Base-by-base conservation (phyloP, 2,888 invertebrate genomes). In the Didymodactylos carnosus region DNA sequence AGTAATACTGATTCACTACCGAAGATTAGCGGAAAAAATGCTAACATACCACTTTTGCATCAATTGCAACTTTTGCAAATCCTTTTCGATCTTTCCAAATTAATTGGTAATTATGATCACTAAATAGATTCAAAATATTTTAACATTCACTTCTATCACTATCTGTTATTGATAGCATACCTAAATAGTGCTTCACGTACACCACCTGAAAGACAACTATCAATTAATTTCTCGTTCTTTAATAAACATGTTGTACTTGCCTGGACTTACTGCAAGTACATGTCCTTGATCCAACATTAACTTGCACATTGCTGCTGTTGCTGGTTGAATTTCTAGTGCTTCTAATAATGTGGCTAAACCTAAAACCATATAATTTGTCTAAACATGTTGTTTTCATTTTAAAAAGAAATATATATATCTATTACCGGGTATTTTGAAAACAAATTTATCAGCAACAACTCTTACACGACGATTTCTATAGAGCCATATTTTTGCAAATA, bases 61-160 rank as follows among this genome's bases (percentile, higher is more conserved):
- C 91, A 73, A 91, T 84, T 0, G 95, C 94, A 51, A 94, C 94
- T 85, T 93, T 94, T 0, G 97, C 97, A 85, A 97, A 98, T 0
- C 97, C 97, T 75, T 90, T 85, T 78, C 97, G 86, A 78, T 89
- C 88, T 78, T 92, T 91, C 97, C 98, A 98, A 85, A 94, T 87
- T 43, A 97, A 86, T 78, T 88, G 87, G 81, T 94, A 94, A 82
- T 89, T 89, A 81, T 91, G 89, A 83, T 92, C 91, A 4, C 94
- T 91, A 83, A 98, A 97, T 83, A 94, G n/a, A n/a, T n/a, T n/a
- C n/a, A n/a, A n/a, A n/a, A n/a, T n/a, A n/a, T n/a, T n/a, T n/a
- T n/a, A n/a, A n/a, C n/a, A n/a, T n/a, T n/a, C n/a, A n/a, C n/a
- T n/a, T n/a, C n/a, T n/a, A n/a, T n/a, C n/a, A n/a, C n/a, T n/a